Base-by-base conservation (phyloP, 2,113 vertebrate genomes). In the Hyperopisus bebe region DNA sequence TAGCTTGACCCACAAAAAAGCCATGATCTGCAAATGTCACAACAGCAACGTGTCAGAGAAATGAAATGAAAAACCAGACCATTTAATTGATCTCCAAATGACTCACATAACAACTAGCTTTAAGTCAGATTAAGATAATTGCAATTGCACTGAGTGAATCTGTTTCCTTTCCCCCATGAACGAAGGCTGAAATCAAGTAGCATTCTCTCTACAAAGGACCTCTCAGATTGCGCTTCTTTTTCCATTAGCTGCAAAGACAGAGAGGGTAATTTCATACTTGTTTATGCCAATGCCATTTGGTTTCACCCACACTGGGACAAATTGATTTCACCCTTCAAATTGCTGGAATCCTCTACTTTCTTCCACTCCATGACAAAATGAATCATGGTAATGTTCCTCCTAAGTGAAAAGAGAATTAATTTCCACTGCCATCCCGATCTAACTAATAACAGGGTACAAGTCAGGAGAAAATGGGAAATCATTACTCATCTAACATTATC, bases 351-450 rank as follows among this genome's bases (percentile, higher is more conserved):
- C 94, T 95, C 94, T 91, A 92, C 91, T 97, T 97, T 96, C 94
- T 93, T 95, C 94, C 93, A 93, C 92, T 94, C 89, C 42, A 48
- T 80, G 92, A 91, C 92, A 94, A 95, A 96, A 97, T 97, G 95
- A 98, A 97, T 98, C 96, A 97, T 94, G 95, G 93, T 97, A 97
- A 97, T 97, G 96, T 96, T 95, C 94, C 94, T 94, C 95, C 94
- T 96, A 96, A 97, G 96, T 97, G 97, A 97, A 97, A 95, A 97
- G 96, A 97, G 97, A 98, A 97, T 98, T 96, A 96, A 98, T 98
- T 97, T 97, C 96, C 95, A 95, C 95, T 94, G 95, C 95, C 94
- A 94, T 96, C 94, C 97, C 96, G 95, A 97, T 97, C 95, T 95
- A 95, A 94, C 96, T 97, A 98, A 97, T 98, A 97, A 96, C 94